phyloP scores from a whole-genome alignment of 2,797 vertebrate genomes.

The Clarias laeviceps region DNA sequence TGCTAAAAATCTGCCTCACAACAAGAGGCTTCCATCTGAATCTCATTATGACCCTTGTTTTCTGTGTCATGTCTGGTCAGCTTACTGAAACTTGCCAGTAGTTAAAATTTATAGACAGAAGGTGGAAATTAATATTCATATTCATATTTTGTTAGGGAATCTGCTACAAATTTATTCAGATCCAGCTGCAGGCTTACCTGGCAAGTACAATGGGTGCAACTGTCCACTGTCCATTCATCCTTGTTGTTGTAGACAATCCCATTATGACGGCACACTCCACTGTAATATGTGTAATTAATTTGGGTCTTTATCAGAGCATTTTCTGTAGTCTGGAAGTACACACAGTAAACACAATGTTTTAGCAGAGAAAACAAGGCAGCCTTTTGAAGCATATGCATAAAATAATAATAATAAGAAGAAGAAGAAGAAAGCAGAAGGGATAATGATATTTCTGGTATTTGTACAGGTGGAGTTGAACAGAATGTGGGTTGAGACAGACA shows the following conservation, averaged over 20 bases:
- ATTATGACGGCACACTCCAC: constrained; percentile 87
- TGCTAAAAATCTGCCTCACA: background rate
- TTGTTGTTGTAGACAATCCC: constrained; percentile 84
- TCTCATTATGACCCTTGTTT: background rate
- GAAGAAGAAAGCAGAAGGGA: too few species aligned
- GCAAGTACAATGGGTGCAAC: constrained; percentile 96
- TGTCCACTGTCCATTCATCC: constrained; percentile 94
- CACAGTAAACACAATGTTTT: background rate
- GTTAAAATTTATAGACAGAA: background rate
- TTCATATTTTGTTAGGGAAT: background rate
- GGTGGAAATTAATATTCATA: background rate
- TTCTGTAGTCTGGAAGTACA: constrained; percentile 75
- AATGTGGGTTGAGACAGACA: constrained; percentile 33
- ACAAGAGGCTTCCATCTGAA: background rate
- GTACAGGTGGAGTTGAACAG: constrained; percentile 4
- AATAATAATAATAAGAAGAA: too few species aligned
- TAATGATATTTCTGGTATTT: too few species aligned
- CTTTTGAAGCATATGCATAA: background rate
- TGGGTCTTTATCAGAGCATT: constrained; percentile 74
- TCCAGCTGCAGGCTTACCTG: constrained; percentile 77
- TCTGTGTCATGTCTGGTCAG: background rate
- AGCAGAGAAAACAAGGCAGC: background rate
- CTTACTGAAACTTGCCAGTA: background rate
- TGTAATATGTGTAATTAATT: constrained; percentile 75
- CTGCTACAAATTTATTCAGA: background rate